Evolutionary conservation across 1,140 invertebrate genomes (phyloP).

Genomic region (Atta texana): DNA sequence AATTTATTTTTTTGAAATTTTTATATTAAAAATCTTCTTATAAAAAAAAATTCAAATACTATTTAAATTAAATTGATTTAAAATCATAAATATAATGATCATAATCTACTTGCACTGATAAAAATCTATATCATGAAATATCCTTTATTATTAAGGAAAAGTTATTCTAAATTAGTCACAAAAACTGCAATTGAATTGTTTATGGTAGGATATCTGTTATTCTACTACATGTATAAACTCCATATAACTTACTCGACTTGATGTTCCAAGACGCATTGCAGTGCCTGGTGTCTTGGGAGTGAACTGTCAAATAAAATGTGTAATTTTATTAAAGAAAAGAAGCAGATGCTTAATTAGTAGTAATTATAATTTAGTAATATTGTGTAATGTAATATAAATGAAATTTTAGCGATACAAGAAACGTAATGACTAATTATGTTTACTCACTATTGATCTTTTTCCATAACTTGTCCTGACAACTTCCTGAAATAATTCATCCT

Average conservation of each 20-base stretch:
- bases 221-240: background rate
- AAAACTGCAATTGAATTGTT: background rate
- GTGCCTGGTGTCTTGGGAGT: constrained; percentile 84
- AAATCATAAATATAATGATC: background rate
- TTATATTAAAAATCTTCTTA: background rate
- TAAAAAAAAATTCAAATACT: background rate
- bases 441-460: constrained; percentile 87
- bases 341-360: background rate
- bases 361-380: constrained; percentile 35
- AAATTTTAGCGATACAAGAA: background rate
- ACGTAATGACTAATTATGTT: background rate
- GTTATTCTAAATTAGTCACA: background rate
- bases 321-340: constrained; percentile 10
- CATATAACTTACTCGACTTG: constrained; percentile 84
- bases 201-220: background rate
- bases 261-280: constrained; percentile 86
- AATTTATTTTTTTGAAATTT: background rate
- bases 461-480: constrained; percentile 88
- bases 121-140: background rate
- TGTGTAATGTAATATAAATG: constrained; percentile 18
- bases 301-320: constrained; percentile 73
- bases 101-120: background rate
- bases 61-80: background rate
- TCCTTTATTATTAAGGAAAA: background rate
- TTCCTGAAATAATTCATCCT: constrained; percentile 90